Base-by-base conservation (phyloP, 2,797 vertebrate genomes). In the Percopsis omiscomaycus region DNA sequence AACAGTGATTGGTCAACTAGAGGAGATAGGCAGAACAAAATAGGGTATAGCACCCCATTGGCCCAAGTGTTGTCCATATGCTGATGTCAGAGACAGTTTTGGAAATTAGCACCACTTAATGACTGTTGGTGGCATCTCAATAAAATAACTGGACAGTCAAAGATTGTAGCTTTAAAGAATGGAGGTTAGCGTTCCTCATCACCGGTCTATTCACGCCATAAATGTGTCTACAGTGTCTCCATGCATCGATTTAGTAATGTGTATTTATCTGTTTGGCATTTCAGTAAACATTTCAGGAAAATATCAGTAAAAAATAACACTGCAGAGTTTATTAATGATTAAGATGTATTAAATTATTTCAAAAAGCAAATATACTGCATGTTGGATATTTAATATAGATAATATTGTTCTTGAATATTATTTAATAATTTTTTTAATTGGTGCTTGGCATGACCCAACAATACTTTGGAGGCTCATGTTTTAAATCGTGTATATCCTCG, bases 341-440 rank as follows among this genome's bases (percentile, higher is more conserved):
- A 79, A 71, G 67, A 79, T 84, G 64, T 29, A 64, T 86, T 92
- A 91, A 92, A 75, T 93, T 89, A 91, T 92, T 90, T 88, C 79
- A 80, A 81, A 82, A 69, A 78, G 62, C 22, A 74, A 84, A 53
- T 86, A 78, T 90, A 87, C 79, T 89, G 89, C 89, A 91, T 92
- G 88, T 80, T 64, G 80, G 84, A 84, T 89, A 87, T 91, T 88
- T 89, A 86, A 86, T 75, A 81, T 72, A 81, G 77, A 22, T 22
- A 22, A 86, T 70, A 77, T 79, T 74, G 82, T 81, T 81, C 64
- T 77, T 79, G 61, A 37, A 73, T 75, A 61, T 83, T 80, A 82
- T 89, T 90, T 86, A 82, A 84, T 61, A 71, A 42, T 68, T 66
- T 80, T 78, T 69, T 44, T 51, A 65, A 80, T 66, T 48, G 67